These are phyloP conservation scores for Lynx canadensis DNA, from an alignment of 2,113 vertebrate species.

Conservation along the genomic window DNA sequence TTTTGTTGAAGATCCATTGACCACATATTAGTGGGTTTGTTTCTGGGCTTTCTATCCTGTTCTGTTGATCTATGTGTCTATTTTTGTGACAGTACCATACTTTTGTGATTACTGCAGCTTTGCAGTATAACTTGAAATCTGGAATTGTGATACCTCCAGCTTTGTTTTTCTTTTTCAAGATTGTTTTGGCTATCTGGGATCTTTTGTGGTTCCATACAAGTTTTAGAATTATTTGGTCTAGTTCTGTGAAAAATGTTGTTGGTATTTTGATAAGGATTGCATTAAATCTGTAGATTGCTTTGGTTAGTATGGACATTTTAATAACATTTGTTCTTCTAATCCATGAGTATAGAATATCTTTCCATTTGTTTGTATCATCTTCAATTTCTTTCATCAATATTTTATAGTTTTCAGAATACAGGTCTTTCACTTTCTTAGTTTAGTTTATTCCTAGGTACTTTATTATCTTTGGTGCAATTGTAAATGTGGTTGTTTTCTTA, in stretches of 20 bases:
- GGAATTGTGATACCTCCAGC: background rate
- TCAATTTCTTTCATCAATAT: background rate
- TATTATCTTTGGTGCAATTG: background rate
- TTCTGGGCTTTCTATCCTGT: background rate
- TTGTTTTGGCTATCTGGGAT: background rate
- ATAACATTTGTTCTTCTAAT: background rate
- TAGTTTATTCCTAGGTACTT: background rate
- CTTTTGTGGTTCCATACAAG: background rate
- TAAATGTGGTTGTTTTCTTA: background rate
- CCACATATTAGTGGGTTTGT: background rate
- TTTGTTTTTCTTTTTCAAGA: background rate
- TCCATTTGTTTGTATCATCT: background rate
- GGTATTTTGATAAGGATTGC: background rate
- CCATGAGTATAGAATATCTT: background rate
- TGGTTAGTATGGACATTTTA: background rate
- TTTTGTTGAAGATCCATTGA: background rate
- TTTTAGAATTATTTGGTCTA: background rate
- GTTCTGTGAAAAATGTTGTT: background rate
- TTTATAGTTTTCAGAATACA: background rate
- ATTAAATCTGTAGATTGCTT: background rate
- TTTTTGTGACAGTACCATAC: background rate
- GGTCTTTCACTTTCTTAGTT: background rate
- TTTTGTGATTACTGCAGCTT: background rate
- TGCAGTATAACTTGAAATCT: background rate
- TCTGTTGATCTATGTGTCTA: background rate